phyloP scores from a whole-genome alignment of 2,797 vertebrate genomes.

The Otolemur crassicaudatus region DNA sequence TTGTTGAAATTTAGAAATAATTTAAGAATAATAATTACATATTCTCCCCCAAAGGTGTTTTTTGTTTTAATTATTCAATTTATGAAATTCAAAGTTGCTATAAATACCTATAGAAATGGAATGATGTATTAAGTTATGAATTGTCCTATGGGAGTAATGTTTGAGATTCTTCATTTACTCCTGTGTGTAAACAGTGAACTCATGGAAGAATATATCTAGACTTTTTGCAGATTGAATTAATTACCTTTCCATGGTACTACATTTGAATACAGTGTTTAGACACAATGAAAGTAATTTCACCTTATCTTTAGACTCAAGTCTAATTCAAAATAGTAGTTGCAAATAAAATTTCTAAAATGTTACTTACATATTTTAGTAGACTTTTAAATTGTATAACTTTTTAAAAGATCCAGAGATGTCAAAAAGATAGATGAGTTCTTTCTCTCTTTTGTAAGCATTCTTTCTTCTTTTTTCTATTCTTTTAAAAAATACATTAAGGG shows the following conservation, averaged over 20 bases:
- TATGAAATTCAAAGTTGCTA: not conserved
- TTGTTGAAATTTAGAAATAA: not conserved
- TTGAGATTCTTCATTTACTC: not conserved
- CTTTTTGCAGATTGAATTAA: not conserved
- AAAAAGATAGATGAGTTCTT: not conserved
- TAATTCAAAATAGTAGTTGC: not conserved
- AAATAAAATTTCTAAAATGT: constrained; percentile 42
- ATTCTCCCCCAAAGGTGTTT: not conserved
- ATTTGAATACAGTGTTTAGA: not conserved
- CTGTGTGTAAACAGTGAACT: not conserved
- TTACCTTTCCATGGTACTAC: not conserved
- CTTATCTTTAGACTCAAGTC: not conserved
- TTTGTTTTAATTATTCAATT: not conserved
- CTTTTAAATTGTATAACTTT: constrained; percentile 25
- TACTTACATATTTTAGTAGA: not conserved
- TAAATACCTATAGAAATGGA: not conserved
- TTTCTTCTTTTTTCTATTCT: not conserved
- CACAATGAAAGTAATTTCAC: not conserved
- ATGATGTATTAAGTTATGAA: not conserved
- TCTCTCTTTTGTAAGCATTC: not conserved
- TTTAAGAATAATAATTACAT: not conserved
- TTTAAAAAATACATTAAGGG: not conserved
- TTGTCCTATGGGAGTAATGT: not conserved
- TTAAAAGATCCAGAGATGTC: not conserved
- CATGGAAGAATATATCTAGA: not conserved